Conservation (phyloP, 1,140 invertebrate genomes). For the Caenorhabditis briggsae region DNA sequence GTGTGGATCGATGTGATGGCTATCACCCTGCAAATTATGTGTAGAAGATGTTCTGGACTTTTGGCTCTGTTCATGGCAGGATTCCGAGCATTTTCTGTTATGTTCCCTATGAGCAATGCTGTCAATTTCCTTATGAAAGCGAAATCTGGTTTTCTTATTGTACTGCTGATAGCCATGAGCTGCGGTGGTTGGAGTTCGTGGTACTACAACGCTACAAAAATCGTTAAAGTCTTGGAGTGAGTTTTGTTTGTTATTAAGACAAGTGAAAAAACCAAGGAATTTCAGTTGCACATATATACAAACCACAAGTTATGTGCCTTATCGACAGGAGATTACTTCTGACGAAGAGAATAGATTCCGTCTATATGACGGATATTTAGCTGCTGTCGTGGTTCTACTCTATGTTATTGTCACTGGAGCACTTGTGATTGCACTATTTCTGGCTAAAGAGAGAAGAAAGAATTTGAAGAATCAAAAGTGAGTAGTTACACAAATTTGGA, state of each 20-base stretch:
- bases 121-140: not conserved
- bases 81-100: not conserved
- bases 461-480: conserved; percentile 7
- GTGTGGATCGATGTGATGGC: not conserved
- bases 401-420: not conserved
- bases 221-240: not conserved
- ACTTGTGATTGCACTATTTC: not conserved
- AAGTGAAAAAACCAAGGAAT: too few relatives aligned
- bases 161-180: not conserved
- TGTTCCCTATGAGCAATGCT: not conserved
- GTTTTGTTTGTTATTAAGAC: too few relatives aligned
- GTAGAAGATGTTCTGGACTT: not conserved
- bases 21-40: not conserved
- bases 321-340: not conserved
- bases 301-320: not conserved
- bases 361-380: not conserved
- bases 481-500: not conserved
- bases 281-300: not conserved
- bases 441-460: not conserved
- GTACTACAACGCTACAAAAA: not conserved
- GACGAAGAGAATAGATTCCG: not conserved
- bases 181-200: not conserved
- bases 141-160: too few relatives aligned
- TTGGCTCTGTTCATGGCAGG: not conserved
- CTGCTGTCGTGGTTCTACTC: not conserved